phyloP scores from a whole-genome alignment of 2,888 invertebrate genomes.

The Caprella mutica region DNA sequence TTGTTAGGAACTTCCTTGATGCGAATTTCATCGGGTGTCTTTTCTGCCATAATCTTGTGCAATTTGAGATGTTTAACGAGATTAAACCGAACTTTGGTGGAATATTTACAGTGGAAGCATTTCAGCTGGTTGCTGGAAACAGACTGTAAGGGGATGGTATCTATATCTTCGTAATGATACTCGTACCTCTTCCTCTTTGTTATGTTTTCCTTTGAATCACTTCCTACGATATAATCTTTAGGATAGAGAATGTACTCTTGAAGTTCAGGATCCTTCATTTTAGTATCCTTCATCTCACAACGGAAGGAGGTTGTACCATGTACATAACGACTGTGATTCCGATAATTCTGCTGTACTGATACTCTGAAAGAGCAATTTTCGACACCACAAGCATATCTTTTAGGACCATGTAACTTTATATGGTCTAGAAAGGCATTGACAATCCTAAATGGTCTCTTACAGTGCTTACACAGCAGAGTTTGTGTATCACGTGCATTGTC shows the following conservation, averaged over 20 bases:
- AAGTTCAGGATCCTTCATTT: conserved; percentile 42
- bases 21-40: conserved; percentile 29
- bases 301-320: conserved; percentile 43
- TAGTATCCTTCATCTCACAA: conserved; percentile 44
- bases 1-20: conserved; percentile 44
- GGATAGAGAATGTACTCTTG: conserved; percentile 45
- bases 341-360: conserved; percentile 37
- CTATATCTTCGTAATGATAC: conserved; percentile 25
- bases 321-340: conserved; percentile 46
- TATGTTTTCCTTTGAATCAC: conserved; percentile 13
- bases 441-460: conserved; percentile 44
- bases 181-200: conserved; percentile 23
- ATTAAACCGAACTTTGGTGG: conserved; percentile 53
- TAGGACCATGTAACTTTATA: conserved; percentile 46
- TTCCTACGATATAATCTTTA: conserved; percentile 12
- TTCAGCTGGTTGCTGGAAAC: no score
- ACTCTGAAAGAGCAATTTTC: conserved; percentile 44
- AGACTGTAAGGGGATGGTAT: not conserved
- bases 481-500: conserved; percentile 36
- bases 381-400: conserved; percentile 50
- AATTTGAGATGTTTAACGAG: conserved; percentile 57
- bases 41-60: no score
- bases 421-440: conserved; percentile 47
- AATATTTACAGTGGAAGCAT: conserved; percentile 57
- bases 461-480: conserved; percentile 46